phyloP scores from a whole-genome alignment of 2,797 vertebrate species.

The Halcyon smyrnensis region DNA sequence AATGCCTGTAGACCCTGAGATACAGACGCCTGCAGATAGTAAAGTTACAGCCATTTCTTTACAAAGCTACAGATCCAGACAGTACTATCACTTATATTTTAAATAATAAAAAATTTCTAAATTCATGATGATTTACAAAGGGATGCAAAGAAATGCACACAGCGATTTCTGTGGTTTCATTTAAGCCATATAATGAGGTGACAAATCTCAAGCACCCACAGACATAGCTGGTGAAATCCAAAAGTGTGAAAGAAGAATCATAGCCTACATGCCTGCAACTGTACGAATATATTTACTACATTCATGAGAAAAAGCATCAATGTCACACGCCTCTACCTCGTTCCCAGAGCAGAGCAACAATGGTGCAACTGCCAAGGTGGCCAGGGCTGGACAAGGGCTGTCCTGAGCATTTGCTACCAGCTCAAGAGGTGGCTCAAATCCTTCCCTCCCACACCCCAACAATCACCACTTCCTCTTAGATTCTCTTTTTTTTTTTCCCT shows the following conservation, averaged over 20 bases:
- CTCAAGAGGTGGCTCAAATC: neutral
- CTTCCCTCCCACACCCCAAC: neutral
- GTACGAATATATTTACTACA: rapidly evolving
- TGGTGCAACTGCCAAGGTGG: neutral
- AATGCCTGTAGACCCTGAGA: neutral
- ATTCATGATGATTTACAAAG: neutral
- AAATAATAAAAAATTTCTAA: neutral
- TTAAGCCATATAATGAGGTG: neutral
- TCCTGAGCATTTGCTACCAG: neutral
- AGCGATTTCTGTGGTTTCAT: neutral
- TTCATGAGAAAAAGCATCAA: neutral
- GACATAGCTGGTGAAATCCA: neutral
- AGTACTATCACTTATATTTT: neutral
- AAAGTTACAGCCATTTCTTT: neutral
- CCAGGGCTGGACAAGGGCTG: neutral
- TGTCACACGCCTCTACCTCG: neutral
- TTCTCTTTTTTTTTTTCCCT: neutral
- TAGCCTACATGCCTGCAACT: neutral
- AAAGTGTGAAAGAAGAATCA: neutral
- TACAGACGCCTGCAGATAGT: neutral
- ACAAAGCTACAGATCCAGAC: neutral
- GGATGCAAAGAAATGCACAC: neutral
- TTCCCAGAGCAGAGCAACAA: neutral
- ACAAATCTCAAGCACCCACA: neutral
- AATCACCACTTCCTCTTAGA: neutral